Conservation (phyloP, 2,113 vertebrate genomes). For the Tenrec ecaudatus region DNA sequence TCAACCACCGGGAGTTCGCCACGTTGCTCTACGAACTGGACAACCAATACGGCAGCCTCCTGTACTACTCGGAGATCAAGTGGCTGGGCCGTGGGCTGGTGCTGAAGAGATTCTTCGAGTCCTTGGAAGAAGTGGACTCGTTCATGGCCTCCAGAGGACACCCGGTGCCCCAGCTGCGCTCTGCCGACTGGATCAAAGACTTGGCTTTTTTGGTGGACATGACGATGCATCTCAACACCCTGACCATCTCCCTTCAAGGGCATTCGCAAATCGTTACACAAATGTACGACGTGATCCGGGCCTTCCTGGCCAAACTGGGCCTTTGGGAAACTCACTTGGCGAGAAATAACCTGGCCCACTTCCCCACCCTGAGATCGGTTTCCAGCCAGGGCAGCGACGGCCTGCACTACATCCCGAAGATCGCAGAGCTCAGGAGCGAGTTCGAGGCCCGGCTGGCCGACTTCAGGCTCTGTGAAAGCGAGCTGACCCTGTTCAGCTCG, state of each 20-base stretch:
- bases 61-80: slow-evolving; percentile 71
- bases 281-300: slow-evolving; percentile 75
- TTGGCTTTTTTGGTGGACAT: slow-evolving; percentile 79
- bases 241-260: slow-evolving; percentile 71
- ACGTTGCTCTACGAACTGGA: slow-evolving; percentile 79
- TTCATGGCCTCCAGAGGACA: slow-evolving; percentile 76
- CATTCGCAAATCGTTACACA: slow-evolving; percentile 72
- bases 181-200: slow-evolving; percentile 72
- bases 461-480: slow-evolving; percentile 65
- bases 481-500: slow-evolving; percentile 72
- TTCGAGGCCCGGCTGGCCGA: slow-evolving; percentile 70
- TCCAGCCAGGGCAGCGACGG: slow-evolving; percentile 55
- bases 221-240: slow-evolving; percentile 66
- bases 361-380: slow-evolving; percentile 65
- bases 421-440: slow-evolving; percentile 47
- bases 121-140: slow-evolving; percentile 73
- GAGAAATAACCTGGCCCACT: slow-evolving; percentile 76
- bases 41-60: slow-evolving; percentile 75
- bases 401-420: slow-evolving; percentile 71
- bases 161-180: slow-evolving; percentile 75
- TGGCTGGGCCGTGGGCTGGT: slow-evolving; percentile 80
- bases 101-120: slow-evolving; percentile 75
- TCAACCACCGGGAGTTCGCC: slow-evolving; percentile 81
- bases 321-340: slow-evolving; percentile 78
- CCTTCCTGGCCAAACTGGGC: slow-evolving; percentile 71